phyloP scores from a whole-genome alignment of 2,888 invertebrate species.

The Pardosa pseudoannulata region DNA sequence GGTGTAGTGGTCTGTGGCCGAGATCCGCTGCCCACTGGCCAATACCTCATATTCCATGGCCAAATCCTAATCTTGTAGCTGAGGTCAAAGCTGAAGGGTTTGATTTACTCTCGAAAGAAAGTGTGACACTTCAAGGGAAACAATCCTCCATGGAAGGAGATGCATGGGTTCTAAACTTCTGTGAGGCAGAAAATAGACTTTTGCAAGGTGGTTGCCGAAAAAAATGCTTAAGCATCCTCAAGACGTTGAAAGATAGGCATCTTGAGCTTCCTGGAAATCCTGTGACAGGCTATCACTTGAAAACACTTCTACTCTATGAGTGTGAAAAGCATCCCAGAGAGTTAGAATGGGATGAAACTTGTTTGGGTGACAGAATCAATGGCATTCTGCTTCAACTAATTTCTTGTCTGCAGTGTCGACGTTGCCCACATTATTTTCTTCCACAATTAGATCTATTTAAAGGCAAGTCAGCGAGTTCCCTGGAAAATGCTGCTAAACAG shows the following conservation, averaged over 20 bases:
- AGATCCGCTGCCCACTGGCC: conserved; percentile 96
- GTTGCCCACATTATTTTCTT: conserved; percentile 96
- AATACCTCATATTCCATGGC: conserved; percentile 92
- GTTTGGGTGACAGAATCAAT: conserved; percentile 92
- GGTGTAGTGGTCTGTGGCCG: conserved; percentile 89
- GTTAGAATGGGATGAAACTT: conserved; percentile 94
- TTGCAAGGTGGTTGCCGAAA: conserved; percentile 91
- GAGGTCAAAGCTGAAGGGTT: conserved; percentile 97
- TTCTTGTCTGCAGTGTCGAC: conserved; percentile 95
- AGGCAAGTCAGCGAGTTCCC: conserved; percentile 90
- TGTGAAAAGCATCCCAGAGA: conserved; percentile 97
- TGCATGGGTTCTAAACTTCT: conserved; percentile 94
- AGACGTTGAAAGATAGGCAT: conserved; percentile 92
- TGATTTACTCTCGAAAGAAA: conserved; percentile 89
- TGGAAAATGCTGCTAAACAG: conserved; percentile 95
- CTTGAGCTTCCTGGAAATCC: conserved; percentile 91
- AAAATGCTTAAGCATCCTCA: conserved; percentile 90
- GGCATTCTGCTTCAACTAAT: conserved; percentile 96
- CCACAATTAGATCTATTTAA: conserved; percentile 95
- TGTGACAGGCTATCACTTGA: conserved; percentile 89
- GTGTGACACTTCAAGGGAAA: conserved; percentile 81
- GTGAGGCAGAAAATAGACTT: conserved; percentile 92
- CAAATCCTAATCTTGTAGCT: conserved; percentile 91
- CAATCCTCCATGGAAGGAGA: conserved; percentile 92
- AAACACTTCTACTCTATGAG: conserved; percentile 92